These are phyloP conservation scores for Oscheius sp. DNA, from an alignment of 2,888 invertebrate genomes.

Conservation along the genomic window DNA sequence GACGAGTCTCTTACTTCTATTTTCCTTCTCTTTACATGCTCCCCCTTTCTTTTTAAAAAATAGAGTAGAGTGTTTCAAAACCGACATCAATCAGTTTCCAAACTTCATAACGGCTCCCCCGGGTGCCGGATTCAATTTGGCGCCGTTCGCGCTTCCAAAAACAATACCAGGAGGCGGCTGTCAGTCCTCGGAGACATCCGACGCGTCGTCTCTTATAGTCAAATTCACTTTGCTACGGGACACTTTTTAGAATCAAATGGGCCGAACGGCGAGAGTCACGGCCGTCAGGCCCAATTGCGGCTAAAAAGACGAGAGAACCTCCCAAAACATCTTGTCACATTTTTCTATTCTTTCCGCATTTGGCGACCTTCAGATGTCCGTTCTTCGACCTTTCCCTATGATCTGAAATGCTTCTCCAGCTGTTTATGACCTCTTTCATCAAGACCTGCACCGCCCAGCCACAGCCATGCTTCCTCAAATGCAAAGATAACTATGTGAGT, in stretches of 20 bases:
- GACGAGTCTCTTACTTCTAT: neutral
- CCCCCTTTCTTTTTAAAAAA: neutral
- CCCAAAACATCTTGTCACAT: slow-evolving; percentile 12
- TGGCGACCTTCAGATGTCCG: slow-evolving; percentile 6
- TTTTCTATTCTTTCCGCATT: slow-evolving; percentile 1
- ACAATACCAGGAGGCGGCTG: slow-evolving; percentile 31
- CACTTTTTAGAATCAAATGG: slow-evolving; percentile 30
- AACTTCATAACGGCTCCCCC: slow-evolving; percentile 56
- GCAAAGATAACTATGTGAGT: slow-evolving; percentile 68
- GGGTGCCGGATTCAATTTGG: slow-evolving; percentile 58
- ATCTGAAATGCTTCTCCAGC: neutral
- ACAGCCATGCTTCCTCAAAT: slow-evolving; percentile 62
- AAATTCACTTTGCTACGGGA: slow-evolving; percentile 31
- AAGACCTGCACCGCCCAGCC: slow-evolving; percentile 35
- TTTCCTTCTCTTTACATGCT: neutral
- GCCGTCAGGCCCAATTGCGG: slow-evolving; percentile 25
- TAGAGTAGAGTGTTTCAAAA: neutral
- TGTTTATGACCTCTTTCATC: slow-evolving; percentile 22
- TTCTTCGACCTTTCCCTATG: too few relatives aligned
- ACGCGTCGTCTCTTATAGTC: slow-evolving; percentile 32
- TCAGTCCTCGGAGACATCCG: slow-evolving; percentile 8
- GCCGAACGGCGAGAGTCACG: slow-evolving; percentile 28
- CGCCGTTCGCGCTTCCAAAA: slow-evolving; percentile 30
- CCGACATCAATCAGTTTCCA: slow-evolving; percentile 41
- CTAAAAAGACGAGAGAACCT: slow-evolving; percentile 4